Evolutionary conservation across 2,113 vertebrate species (phyloP).

Genomic region (Labrus mixtus): DNA sequence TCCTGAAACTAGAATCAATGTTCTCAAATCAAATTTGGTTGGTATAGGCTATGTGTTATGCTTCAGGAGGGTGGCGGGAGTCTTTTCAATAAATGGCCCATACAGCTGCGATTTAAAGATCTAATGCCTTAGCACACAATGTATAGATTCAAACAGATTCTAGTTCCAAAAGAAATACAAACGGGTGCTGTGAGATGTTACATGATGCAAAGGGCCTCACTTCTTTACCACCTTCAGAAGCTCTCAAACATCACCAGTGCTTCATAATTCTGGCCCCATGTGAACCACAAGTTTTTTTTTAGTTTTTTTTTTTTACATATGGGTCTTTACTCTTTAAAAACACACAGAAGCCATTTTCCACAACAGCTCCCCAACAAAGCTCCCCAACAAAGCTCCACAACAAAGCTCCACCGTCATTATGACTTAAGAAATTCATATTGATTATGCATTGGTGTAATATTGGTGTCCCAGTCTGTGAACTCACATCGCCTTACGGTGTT

Average conservation of each 20-base stretch:
- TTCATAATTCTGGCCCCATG: constrained; percentile 15
- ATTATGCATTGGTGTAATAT: too few species aligned
- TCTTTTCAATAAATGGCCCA: constrained; percentile 48
- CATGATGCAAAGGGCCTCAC: constrained; percentile 1
- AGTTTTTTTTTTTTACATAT: background rate
- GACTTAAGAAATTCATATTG: too few species aligned
- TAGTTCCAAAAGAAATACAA: background rate
- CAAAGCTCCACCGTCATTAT: too few species aligned
- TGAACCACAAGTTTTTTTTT: background rate
- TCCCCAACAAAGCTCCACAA: too few species aligned
- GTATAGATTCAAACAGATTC: constrained; percentile 1
- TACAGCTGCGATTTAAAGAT: constrained; percentile 49
- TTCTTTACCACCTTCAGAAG: constrained; percentile 39
- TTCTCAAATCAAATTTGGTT: constrained; percentile 70
- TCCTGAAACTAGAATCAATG: constrained; percentile 74
- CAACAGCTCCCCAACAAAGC: too few species aligned
- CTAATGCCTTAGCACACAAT: constrained; percentile 19
- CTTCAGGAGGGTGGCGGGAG: constrained; percentile 58
- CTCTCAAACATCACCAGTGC: constrained; percentile 23
- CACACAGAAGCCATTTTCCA: background rate
- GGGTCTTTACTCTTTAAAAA: background rate
- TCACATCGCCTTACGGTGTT: too few species aligned
- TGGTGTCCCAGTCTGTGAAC: too few species aligned
- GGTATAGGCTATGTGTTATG: constrained; percentile 54
- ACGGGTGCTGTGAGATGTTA: constrained; percentile 6